These are phyloP conservation scores for Chelidonichthys spinosus DNA, from an alignment of 2,797 vertebrate species.

Conservation along the genomic window DNA sequence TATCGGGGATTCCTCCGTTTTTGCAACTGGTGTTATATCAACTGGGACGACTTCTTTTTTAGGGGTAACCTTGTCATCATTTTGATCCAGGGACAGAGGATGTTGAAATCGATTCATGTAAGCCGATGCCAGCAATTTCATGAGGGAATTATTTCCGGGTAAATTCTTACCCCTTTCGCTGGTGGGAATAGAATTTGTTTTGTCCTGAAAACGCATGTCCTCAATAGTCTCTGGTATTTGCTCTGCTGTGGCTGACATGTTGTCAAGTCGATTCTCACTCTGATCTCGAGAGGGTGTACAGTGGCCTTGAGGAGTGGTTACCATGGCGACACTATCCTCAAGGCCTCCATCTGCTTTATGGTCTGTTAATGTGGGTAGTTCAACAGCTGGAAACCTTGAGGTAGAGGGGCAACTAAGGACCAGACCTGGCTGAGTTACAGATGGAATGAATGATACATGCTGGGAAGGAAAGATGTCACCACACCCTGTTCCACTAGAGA, in stretches of 20 bases:
- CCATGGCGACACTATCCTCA: slow-evolving; percentile 45
- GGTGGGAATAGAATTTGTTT: slow-evolving; percentile 31
- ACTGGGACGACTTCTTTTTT: slow-evolving; percentile 75
- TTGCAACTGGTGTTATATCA: slow-evolving; percentile 58
- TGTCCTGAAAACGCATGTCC: slow-evolving; percentile 35
- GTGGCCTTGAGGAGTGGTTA: slow-evolving; percentile 50
- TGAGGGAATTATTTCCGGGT: slow-evolving; percentile 69
- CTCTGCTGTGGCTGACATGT: slow-evolving; percentile 34
- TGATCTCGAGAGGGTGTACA: slow-evolving; percentile 30
- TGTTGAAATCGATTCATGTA: slow-evolving; percentile 75
- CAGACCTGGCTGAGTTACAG: slow-evolving; percentile 38
- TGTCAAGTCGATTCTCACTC: slow-evolving; percentile 44
- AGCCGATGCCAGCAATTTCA: slow-evolving; percentile 83
- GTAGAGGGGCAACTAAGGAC: slow-evolving; percentile 51
- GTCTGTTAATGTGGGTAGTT: slow-evolving; percentile 37
- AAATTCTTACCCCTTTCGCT: slow-evolving; percentile 32
- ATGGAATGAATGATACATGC: slow-evolving; percentile 28
- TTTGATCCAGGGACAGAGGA: slow-evolving; percentile 33
- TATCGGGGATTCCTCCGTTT: slow-evolving; percentile 22
- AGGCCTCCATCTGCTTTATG: slow-evolving; percentile 42
- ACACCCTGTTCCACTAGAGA: slow-evolving; percentile 19
- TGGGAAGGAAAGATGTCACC: slow-evolving; percentile 30
- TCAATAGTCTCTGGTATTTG: slow-evolving; percentile 37
- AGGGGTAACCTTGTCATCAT: slow-evolving; percentile 44
- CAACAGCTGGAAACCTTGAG: slow-evolving; percentile 55